Conservation (phyloP, 2,797 vertebrate species). For the Hippoglossus hippoglossus region DNA sequence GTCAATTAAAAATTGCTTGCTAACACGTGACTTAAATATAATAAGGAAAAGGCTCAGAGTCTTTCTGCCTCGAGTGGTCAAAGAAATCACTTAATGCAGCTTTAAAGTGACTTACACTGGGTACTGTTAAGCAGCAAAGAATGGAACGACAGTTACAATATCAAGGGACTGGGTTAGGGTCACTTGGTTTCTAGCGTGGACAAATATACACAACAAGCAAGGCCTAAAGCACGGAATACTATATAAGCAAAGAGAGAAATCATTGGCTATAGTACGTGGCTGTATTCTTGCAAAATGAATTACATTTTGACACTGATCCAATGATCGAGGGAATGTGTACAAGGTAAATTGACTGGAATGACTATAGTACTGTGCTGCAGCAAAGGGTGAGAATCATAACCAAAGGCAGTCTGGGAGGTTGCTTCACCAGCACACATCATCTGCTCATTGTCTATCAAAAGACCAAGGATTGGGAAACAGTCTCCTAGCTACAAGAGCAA, state of each 20-base stretch:
- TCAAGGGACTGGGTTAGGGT: slow-evolving; percentile 60
- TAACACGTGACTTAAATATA: slow-evolving; percentile 12
- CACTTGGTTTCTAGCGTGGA: slow-evolving; percentile 51
- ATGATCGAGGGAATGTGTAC: slow-evolving; percentile 54
- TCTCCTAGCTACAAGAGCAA: slow-evolving; percentile 30
- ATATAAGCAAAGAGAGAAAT: slow-evolving; percentile 54
- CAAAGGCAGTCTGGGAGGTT: slow-evolving; percentile 31
- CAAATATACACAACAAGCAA: slow-evolving; percentile 58
- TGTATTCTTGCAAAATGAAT: slow-evolving; percentile 38
- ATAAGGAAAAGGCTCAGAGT: slow-evolving; percentile 11
- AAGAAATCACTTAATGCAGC: slow-evolving; percentile 58
- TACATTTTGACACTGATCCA: slow-evolving; percentile 36
- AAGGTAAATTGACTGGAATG: slow-evolving; percentile 49
- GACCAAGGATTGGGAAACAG: slow-evolving; percentile 38
- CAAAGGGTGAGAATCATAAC: slow-evolving; percentile 27
- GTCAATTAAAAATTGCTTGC: slow-evolving; percentile 6
- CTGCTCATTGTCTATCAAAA: slow-evolving; percentile 49
- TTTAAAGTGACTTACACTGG: slow-evolving; percentile 57
- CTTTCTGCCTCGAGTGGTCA: neutral
- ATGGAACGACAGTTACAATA: slow-evolving; percentile 63
- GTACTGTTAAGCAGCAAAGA: slow-evolving; percentile 52
- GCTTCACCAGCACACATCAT: slow-evolving; percentile 27
- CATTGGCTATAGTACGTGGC: slow-evolving; percentile 46
- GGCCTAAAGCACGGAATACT: slow-evolving; percentile 56
- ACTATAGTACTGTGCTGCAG: slow-evolving; percentile 35